These are phyloP conservation scores for Suncus etruscus DNA, from an alignment of 2,113 vertebrate genomes.

Conservation along the genomic window DNA sequence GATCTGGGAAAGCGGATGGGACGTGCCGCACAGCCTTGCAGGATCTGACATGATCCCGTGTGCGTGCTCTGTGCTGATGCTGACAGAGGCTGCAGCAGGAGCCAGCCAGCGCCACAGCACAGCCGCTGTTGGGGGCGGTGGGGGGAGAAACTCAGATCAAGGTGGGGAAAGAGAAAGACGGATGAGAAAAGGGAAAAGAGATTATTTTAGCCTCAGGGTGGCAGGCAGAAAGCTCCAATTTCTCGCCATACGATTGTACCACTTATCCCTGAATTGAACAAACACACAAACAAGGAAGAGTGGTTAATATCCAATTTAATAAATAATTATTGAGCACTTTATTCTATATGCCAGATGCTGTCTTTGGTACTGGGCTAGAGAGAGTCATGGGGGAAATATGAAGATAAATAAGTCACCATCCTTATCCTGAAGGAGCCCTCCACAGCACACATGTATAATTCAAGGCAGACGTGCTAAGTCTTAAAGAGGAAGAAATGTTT, in stretches of 20 bases:
- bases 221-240: background rate
- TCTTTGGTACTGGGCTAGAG: background rate
- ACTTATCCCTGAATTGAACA: background rate
- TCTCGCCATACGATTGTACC: background rate
- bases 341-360: background rate
- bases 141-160: fast-evolving
- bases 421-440: background rate
- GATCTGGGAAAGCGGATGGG: background rate
- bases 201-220: background rate
- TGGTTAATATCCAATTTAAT: background rate
- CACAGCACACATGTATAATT: slow-evolving; percentile 9
- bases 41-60: fast-evolving
- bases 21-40: fast-evolving
- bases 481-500: background rate
- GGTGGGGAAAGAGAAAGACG: background rate
- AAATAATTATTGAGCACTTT: slow-evolving; percentile 6
- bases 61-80: background rate
- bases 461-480: background rate
- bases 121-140: too few species aligned
- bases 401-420: slow-evolving; percentile 41
- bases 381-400: background rate
- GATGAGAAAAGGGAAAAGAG: background rate
- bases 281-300: background rate
- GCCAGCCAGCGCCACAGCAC: background rate
- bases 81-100: fast-evolving